Evolutionary conservation across 2,113 vertebrate genomes (phyloP), one percentile per base, ranked within the genome.

Genomic region (Misgurnus anguillicaudatus): DNA sequence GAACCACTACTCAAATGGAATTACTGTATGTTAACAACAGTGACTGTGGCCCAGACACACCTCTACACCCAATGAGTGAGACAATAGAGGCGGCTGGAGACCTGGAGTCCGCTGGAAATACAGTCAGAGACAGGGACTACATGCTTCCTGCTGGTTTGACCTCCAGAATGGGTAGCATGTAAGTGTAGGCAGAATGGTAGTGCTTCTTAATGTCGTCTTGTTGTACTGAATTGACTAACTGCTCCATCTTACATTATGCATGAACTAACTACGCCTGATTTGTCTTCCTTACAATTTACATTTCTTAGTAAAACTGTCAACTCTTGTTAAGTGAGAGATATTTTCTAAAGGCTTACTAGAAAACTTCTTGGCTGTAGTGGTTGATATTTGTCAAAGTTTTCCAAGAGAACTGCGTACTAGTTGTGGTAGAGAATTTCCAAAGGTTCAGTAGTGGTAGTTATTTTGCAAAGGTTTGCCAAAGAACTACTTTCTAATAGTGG

Each of bases 1-100:
- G 97, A 85, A 98, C 97, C 75, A 95, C 97, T 69, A 99, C 97
- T 2, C 97, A 99, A 90, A 96, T 96, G 96, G 96, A 99, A 85
- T 39, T 99, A 83, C 94, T 99, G 9, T 99, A 99, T 36, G 96
- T 96, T 16, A 97, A 94, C 90, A 97, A 83, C 88, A 88, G 91
- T 0, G 96, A 98, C 84, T 90, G 93, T 48, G 90, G 87, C 65
- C 87, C 91, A 6, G 95, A 95, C 42, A 67, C 81, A 4, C 86
- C 93, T 76, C 85, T 94, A 62, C 55, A 93, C 11, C 87, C 94
- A 53, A 82, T 91, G 80, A 87, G 93, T 73, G 96, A 97, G 88
- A 89, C 88, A 13, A 92, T 93, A 17, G 94, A 94, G 9, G 91
- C 80, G 73, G 93, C 91, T 60, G 86, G 83, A 78, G 89, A 91